Evolutionary conservation across 2,888 invertebrate genomes (phyloP), one percentile per base, ranked within the genome.

Genomic region (Harmothoe impar): DNA sequence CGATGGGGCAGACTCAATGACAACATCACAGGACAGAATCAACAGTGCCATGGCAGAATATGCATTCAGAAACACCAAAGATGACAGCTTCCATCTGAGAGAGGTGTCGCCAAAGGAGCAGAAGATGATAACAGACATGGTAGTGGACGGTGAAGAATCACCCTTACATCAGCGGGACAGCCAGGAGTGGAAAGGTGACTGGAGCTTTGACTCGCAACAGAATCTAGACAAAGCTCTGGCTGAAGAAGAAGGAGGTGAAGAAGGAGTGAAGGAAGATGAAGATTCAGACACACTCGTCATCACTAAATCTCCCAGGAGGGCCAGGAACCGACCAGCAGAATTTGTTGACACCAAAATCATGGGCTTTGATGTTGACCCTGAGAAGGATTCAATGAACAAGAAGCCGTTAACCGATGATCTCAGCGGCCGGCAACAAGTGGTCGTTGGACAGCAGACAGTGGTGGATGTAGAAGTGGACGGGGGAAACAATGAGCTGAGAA

Each of bases 291-390:
- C 84, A 10, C 84, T 84, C 43, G 33, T 84, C 35, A 84, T 84
- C 33, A 43, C 12, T 51, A 23, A 43, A 20, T 23, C 84, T 15
- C 23, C 33, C 29, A 84, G 20, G 25, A 33, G 35, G 29, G 25
- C 29, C 29, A 51, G n/a, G 25, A 33, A 84, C 17, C 62, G 51
- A 29, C 33, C 89, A 68, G 89, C 89, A 29, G 33, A 23, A 23
- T 89, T 89, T 77, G 51, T 90, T 51, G 90, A 90, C 31, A 90
- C 86, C n/a, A 51, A 86, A 68, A 35, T 90, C 23, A 86, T 86
- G 25, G 90, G 86, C 15, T 90, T 90, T 68, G 85, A 86, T 86
- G 90, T 90, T n/a, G 31, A 51, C 15, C 72, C 90, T 7, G 85
- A 68, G 68, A 54, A 54, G 35, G 33, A 12, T 52, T 51, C 51